phyloP scores from a whole-genome alignment of 1,140 invertebrate species.

The Olivierus martensii region DNA sequence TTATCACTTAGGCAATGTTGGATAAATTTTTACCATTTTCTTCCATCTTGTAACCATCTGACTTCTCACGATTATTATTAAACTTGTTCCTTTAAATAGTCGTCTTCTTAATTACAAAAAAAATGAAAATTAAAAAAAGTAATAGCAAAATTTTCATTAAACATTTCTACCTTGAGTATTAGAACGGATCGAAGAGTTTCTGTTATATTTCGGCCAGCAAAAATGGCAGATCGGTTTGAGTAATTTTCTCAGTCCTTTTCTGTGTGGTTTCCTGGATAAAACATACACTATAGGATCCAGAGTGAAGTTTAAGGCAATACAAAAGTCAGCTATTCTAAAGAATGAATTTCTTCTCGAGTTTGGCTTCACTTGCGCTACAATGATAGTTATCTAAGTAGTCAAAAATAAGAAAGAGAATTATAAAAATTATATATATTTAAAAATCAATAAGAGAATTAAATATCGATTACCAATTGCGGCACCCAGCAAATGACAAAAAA shows the following conservation, averaged over 20 bases:
- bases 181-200: background rate
- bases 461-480: constrained; percentile 59
- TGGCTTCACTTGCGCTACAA: constrained; percentile 40
- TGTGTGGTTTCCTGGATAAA: constrained; percentile 24
- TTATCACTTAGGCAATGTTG: too few species aligned
- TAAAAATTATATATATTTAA: too few species aligned
- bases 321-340: constrained; percentile 47
- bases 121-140: background rate
- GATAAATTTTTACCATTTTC: background rate
- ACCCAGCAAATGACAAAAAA: constrained; percentile 72
- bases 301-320: constrained; percentile 65
- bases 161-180: background rate
- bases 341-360: constrained; percentile 29
- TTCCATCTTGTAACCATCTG: background rate
- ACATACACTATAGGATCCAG: constrained; percentile 71
- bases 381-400: constrained; percentile 47
- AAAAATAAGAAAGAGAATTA: background rate
- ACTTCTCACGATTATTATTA: background rate
- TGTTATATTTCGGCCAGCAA: constrained; percentile 5
- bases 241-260: constrained; percentile 13
- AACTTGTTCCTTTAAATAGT: background rate
- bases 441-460: background rate
- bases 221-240: constrained; percentile 19
- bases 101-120: background rate
- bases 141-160: too few species aligned